Conservation (phyloP, 2,797 vertebrate species). For the Mareca penelope region DNA sequence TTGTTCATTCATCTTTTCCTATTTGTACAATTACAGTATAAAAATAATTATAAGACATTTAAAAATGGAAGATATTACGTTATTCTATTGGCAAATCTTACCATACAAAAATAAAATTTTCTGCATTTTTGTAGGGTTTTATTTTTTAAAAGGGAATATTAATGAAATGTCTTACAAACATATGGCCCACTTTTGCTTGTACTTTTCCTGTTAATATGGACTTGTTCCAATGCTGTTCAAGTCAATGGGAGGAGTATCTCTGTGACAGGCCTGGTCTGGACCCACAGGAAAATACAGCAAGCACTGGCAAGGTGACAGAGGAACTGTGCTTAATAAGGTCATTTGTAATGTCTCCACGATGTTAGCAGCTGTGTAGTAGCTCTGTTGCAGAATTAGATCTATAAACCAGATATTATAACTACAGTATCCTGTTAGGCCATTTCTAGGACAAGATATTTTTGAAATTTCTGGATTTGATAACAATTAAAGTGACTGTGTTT, state of each 20-base stretch:
- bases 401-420: background rate
- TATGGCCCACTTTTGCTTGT: background rate
- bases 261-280: background rate
- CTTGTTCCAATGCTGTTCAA: background rate
- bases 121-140: background rate
- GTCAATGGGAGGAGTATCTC: background rate
- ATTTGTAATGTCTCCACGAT: background rate
- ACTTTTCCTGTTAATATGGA: background rate
- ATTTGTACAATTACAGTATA: background rate
- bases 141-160: conserved; percentile 28
- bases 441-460: background rate
- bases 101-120: background rate
- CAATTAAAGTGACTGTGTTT: background rate
- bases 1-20: background rate
- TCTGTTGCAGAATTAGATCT: background rate
- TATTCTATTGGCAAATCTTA: background rate
- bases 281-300: conserved; percentile 16
- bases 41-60: background rate
- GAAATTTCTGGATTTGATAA: background rate
- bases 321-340: background rate
- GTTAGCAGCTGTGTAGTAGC: conserved; percentile 18
- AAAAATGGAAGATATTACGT: background rate
- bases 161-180: conserved; percentile 10
- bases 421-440: background rate
- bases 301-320: conserved; percentile 20